Percentiles rank a stretch among this genome's conserved stretches.
Evolutionary conservation across 64 coral and sea anemone genomes (phyloP).

Genomic region (Actinia tenebrosa): DNA sequence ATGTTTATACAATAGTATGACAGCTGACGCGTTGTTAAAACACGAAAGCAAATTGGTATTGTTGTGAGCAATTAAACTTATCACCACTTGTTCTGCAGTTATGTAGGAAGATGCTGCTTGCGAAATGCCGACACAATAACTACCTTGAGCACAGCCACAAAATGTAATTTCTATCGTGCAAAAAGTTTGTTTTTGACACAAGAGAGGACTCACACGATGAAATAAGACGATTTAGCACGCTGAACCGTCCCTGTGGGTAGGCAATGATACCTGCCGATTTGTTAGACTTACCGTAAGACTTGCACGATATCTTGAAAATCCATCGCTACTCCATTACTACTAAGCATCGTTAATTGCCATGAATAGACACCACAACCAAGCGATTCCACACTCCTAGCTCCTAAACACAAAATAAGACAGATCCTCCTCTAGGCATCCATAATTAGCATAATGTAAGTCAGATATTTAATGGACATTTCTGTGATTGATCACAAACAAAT

Average conservation of each 20-base stretch:
- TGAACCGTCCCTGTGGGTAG: background rate
- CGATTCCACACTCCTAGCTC: background rate
- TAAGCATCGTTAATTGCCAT: background rate
- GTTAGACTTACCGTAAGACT: conserved; percentile 12
- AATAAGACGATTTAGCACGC: conserved; percentile 19
- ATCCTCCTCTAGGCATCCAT: background rate
- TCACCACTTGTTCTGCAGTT: conserved; percentile 5
- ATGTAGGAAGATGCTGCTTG: background rate
- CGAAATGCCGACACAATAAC: background rate
- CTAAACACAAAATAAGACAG: background rate
- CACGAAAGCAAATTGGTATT: conserved; percentile 87
- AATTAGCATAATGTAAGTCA: conserved; percentile 15
- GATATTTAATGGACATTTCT: background rate
- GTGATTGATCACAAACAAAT: conserved; percentile 18
- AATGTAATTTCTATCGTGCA: conserved; percentile 7
- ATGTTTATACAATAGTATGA: conserved; percentile 95
- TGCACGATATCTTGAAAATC: conserved; percentile 16
- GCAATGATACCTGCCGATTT: conserved; percentile 6
- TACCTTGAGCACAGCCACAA: background rate
- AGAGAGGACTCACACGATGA: conserved; percentile 21
- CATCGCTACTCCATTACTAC: background rate
- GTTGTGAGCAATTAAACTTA: conserved; percentile 53
- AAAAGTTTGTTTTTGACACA: conserved; percentile 12
- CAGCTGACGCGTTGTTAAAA: conserved; percentile 67
- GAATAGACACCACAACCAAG: background rate